A percentile compares a stretch with the other conserved stretches of the same genome.
phyloP scores from a whole-genome alignment of 37 sponge, comb jelly and placozoan species.

The Trichoplax adhaerens region DNA sequence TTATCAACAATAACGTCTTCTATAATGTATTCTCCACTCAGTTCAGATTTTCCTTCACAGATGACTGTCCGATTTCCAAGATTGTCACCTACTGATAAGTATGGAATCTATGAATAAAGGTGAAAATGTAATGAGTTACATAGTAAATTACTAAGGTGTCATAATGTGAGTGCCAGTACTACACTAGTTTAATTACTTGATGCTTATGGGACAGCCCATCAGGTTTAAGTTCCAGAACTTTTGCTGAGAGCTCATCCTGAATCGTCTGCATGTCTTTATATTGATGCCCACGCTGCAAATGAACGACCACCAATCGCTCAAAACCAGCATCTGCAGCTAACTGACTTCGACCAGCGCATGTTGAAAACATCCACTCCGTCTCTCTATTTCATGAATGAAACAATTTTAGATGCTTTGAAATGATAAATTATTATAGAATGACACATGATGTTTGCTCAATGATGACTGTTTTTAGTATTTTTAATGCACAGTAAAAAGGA shows the following conservation, averaged over 20 bases:
- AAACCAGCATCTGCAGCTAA: slow-evolving; percentile 51
- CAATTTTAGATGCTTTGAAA: no score
- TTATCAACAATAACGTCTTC: slow-evolving; percentile 33
- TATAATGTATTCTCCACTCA: slow-evolving; percentile 52
- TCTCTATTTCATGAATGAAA: slow-evolving; percentile 19
- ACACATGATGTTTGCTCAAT: no score
- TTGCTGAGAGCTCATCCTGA: slow-evolving; percentile 45
- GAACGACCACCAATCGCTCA: slow-evolving; percentile 48
- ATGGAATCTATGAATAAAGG: slow-evolving; percentile 30
- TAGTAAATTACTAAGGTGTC: no score
- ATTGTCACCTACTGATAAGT: slow-evolving; percentile 50
- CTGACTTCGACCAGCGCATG: slow-evolving; percentile 27
- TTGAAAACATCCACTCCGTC: slow-evolving; percentile 53
- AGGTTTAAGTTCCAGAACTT: slow-evolving; percentile 27
- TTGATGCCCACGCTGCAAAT: slow-evolving; percentile 43
- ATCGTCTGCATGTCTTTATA: slow-evolving; percentile 41
- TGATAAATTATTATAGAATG: no score
- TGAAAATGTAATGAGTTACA: neutral
- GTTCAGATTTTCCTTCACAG: slow-evolving; percentile 29
- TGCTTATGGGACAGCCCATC: neutral
- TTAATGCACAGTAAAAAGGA: no score
- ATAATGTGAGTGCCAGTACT: no score
- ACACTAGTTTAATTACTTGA: neutral
- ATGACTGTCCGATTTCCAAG: slow-evolving; percentile 34
- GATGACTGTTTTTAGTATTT: no score